Conservation (phyloP, 53 echinoderm and acorn worm species). For the Glandiceps talaboti region DNA sequence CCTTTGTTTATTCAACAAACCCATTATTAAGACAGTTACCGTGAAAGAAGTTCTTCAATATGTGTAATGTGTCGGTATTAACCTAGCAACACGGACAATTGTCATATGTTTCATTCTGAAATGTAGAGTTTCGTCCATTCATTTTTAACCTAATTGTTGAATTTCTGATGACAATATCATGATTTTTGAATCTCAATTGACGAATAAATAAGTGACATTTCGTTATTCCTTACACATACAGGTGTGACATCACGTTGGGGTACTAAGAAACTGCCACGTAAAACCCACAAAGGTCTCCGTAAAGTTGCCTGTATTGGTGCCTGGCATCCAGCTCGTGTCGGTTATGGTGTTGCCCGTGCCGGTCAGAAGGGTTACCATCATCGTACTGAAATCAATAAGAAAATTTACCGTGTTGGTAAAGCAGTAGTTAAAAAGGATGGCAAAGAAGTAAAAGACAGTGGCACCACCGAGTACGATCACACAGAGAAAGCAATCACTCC, state of each 20-base stretch:
- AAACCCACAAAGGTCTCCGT: conserved; percentile 99
- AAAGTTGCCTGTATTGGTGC: conserved; percentile 99
- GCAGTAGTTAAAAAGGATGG: conserved; percentile 78
- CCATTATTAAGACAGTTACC: too few relatives aligned
- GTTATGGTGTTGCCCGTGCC: conserved; percentile 98
- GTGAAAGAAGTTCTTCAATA: too few relatives aligned
- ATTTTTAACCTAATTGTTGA: too few relatives aligned
- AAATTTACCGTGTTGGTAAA: conserved; percentile 91
- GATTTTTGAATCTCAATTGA: too few relatives aligned
- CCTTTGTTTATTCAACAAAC: too few relatives aligned
- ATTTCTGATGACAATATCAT: too few relatives aligned
- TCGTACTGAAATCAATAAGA: conserved; percentile 98
- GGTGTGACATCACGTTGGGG: conserved; percentile 99
- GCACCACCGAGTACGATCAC: conserved; percentile 53
- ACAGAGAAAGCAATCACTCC: conserved; percentile 99
- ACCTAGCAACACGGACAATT: too few relatives aligned
- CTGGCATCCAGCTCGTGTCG: conserved; percentile 99
- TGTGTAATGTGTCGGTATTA: too few relatives aligned
- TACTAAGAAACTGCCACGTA: conserved; percentile 98
- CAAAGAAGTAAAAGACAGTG: conserved; percentile 88
- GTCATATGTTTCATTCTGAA: too few relatives aligned
- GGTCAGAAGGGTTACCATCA: conserved; percentile 99
- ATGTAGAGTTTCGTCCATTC: too few relatives aligned
- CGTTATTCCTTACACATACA: too few relatives aligned
- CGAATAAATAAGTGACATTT: too few relatives aligned